phyloP scores from a whole-genome alignment of 2,797 vertebrate species.

The Harpagifer antarcticus region DNA sequence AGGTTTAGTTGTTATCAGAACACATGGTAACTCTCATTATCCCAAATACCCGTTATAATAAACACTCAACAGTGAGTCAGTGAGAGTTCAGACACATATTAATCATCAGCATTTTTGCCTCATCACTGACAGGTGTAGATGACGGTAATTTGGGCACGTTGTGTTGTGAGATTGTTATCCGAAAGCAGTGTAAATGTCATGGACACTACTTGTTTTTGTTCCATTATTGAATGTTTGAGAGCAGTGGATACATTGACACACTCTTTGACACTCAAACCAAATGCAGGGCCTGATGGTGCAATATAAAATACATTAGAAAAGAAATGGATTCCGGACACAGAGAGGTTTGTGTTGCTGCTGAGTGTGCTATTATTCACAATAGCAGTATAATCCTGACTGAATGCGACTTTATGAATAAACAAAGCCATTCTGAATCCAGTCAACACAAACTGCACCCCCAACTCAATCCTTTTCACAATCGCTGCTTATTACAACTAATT shows the following conservation, averaged over 20 bases:
- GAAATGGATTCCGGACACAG: background rate
- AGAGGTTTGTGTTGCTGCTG: background rate
- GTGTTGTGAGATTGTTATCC: background rate
- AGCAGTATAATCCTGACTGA: background rate
- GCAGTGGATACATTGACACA: background rate
- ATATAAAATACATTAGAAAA: background rate
- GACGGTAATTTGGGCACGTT: background rate
- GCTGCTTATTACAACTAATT: slow-evolving; percentile 10
- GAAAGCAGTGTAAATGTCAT: background rate
- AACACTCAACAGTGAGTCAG: background rate
- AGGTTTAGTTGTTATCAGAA: too few species aligned
- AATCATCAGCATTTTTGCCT: background rate
- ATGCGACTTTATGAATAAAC: slow-evolving; percentile 31
- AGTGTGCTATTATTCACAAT: background rate
- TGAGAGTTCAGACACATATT: background rate
- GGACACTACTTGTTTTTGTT: background rate
- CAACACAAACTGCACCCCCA: slow-evolving; percentile 10
- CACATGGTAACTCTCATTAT: too few species aligned
- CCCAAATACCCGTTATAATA: too few species aligned
- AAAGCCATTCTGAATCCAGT: slow-evolving; percentile 12
- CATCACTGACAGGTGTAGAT: background rate
- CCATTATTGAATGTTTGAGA: background rate
- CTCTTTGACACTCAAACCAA: background rate
- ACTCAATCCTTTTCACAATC: slow-evolving; percentile 27
- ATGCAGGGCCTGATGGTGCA: background rate